Percentiles rank a stretch among this genome's conserved stretches.
These are phyloP conservation scores for rat (Rattus norvegicus) DNA, from an alignment of 2,113 vertebrate species.

Conservation along the genomic window GRCr8 NC_086027.1:114719001-114719500, in stretches of 20 bases:
- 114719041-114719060: background rate
- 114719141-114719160: slow-evolving; percentile 14
- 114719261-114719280: background rate
- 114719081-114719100: background rate
- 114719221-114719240: background rate
- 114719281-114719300: background rate
- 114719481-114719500: background rate
- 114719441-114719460: slow-evolving; percentile 21
- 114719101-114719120: background rate
- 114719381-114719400: background rate
- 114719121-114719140: background rate
- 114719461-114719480: background rate
- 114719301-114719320: background rate
- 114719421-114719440: background rate
- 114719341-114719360: background rate
- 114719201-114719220: background rate
- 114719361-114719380: background rate
- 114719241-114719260: background rate
- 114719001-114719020: background rate
- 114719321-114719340: background rate
- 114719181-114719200: slow-evolving; percentile 2
- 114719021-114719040: background rate
- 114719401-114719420: background rate
- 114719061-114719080: background rate
- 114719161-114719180: slow-evolving; percentile 22